These are phyloP conservation scores for Platysteira castanea DNA, from an alignment of 2,113 vertebrate species.

Conservation along the genomic window DNA sequence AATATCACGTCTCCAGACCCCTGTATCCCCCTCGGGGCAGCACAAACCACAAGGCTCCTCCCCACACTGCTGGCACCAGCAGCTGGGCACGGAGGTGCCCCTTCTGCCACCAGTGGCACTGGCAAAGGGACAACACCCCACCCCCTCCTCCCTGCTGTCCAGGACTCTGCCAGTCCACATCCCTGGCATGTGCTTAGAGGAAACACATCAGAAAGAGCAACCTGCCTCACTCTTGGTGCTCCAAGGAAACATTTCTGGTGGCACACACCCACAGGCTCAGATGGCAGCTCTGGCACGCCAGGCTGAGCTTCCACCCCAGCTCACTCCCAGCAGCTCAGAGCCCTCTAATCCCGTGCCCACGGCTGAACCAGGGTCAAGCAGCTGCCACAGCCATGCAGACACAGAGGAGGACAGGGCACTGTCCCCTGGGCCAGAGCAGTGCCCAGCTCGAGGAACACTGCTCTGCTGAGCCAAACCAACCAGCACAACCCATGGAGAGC, in stretches of 20 bases:
- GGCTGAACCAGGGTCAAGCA: neutral
- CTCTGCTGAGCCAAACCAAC: neutral
- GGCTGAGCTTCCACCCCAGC: neutral
- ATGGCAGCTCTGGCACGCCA: neutral
- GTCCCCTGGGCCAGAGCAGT: neutral
- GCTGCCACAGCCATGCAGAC: neutral
- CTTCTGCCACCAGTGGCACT: neutral
- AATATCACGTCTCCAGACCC: neutral
- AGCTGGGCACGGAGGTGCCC: neutral
- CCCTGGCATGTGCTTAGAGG: neutral
- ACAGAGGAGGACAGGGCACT: neutral
- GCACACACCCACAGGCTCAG: neutral
- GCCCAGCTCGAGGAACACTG: neutral
- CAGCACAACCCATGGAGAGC: accelerated
- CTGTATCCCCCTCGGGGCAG: neutral
- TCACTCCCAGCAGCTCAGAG: neutral
- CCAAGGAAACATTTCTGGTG: neutral
- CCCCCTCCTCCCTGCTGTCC: neutral
- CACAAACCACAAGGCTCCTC: neutral
- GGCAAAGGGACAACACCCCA: neutral
- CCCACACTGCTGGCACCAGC: neutral
- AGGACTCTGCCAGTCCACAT: neutral
- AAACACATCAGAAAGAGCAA: neutral
- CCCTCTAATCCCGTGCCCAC: neutral
- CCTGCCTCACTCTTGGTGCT: neutral